Base-by-base conservation (phyloP, 2,797 vertebrate species). In the Steatocranus sp. region DNA sequence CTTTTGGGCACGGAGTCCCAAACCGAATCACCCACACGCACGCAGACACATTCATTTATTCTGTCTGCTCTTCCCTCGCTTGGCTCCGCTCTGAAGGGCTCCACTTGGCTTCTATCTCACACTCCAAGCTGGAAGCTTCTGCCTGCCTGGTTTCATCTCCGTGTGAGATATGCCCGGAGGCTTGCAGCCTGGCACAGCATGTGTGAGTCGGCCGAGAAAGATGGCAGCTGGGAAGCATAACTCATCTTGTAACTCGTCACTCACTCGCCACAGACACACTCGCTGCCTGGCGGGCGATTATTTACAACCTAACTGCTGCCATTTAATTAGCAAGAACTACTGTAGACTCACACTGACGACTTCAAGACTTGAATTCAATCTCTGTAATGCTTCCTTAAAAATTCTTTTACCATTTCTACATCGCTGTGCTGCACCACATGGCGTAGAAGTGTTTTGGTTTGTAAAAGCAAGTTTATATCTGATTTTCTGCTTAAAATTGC, bases 171-270 rank as follows among this genome's bases (percentile, higher is more conserved):
- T 14, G 80, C 86, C 75, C 84, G 7, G 8, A 82, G 83, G 88
- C 90, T 51, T 84, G 82, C 88, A 88, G 92, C 92, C 90, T 94
- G 92, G 91, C 93, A 92, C 77, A 30, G 48, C 34, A 58, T 81
- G 36, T 43, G 74, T 56, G 34, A 78, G 68, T 50, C 81, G 58
- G 81, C 17, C 25, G 50, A 53, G 70, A 79, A 83, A 86, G 87
- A 93, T 90, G 87, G 84, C 92, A 89, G 86, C 90, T 89, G 90
- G 85, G 86, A 90, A 70, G 61, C 79, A 92, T 93, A 93, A 94
- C 83, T 95, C 92, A 94, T 88, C 80, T 68, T 78, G 78, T 56
- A 89, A 86, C 74, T 89, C 76, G 41, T 92, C 90, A 46, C 77
- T 83, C 75, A 73, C 68, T 73, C 5, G 5, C 68, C 68, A 73